phyloP scores from a whole-genome alignment of 2,113 vertebrate genomes.

The Eudyptes chrysolophus region DNA sequence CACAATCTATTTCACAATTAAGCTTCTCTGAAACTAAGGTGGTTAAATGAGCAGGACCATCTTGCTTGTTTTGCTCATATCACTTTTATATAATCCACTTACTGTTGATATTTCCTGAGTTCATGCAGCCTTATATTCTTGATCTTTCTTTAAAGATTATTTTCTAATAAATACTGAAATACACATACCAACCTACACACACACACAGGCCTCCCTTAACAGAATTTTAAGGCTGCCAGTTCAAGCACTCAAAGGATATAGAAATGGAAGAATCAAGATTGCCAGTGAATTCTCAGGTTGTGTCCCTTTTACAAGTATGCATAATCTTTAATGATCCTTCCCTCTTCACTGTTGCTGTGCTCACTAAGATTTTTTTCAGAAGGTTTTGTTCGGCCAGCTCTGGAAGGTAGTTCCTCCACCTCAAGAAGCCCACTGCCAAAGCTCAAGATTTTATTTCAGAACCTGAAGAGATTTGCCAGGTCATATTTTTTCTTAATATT shows the following conservation, averaged over 20 bases:
- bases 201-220: background rate
- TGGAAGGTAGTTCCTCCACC: background rate
- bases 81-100: background rate
- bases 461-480: background rate
- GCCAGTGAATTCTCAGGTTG: background rate
- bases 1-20: background rate
- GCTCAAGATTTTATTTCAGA: background rate
- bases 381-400: background rate
- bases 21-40: background rate
- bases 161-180: background rate
- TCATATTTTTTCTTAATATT: background rate
- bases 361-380: background rate
- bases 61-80: background rate
- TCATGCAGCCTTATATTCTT: background rate
- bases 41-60: background rate
- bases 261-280: background rate
- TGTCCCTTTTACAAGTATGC: background rate
- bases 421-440: background rate
- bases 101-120: background rate
- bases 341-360: background rate
- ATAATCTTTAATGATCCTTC: background rate
- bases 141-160: background rate
- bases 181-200: background rate
- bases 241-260: background rate
- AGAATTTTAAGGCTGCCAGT: background rate